Conservation (phyloP, 2,797 vertebrate species). For the Peromyscus eremicus region DNA sequence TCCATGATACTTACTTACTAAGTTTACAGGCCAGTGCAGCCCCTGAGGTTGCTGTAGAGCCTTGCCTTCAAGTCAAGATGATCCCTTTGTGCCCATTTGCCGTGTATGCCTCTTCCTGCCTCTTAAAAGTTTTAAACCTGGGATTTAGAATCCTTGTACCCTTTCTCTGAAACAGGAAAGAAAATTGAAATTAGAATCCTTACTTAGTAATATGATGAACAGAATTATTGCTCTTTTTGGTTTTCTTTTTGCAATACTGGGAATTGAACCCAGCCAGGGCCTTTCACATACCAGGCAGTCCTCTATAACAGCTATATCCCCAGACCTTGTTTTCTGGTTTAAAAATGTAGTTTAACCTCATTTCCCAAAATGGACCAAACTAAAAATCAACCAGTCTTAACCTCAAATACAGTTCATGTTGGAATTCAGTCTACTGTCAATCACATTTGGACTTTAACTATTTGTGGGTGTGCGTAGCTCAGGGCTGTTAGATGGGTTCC, state of each 20-base stretch:
- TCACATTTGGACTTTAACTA: constrained; percentile 36
- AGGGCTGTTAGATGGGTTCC: neutral
- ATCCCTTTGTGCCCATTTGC: neutral
- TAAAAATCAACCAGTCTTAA: neutral
- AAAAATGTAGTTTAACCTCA: constrained; percentile 60
- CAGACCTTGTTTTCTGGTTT: constrained; percentile 31
- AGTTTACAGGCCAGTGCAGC: neutral
- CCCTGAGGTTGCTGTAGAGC: neutral
- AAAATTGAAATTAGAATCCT: neutral
- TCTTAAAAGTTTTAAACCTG: neutral
- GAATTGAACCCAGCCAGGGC: neutral
- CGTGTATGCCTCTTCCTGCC: neutral
- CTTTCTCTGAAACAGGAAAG: constrained; percentile 28
- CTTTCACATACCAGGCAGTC: neutral
- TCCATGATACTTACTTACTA: neutral
- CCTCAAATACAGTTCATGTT: constrained; percentile 21
- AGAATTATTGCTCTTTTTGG: neutral
- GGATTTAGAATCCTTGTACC: constrained; percentile 31
- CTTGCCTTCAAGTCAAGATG: neutral
- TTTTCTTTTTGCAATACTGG: neutral
- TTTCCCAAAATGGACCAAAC: constrained; percentile 51
- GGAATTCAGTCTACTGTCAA: constrained; percentile 1
- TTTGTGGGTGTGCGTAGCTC: neutral
- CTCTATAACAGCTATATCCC: neutral
- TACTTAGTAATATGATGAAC: constrained; percentile 14